Base-by-base conservation (phyloP, 1,140 invertebrate genomes). In the Meloidogyne floridensis region DNA sequence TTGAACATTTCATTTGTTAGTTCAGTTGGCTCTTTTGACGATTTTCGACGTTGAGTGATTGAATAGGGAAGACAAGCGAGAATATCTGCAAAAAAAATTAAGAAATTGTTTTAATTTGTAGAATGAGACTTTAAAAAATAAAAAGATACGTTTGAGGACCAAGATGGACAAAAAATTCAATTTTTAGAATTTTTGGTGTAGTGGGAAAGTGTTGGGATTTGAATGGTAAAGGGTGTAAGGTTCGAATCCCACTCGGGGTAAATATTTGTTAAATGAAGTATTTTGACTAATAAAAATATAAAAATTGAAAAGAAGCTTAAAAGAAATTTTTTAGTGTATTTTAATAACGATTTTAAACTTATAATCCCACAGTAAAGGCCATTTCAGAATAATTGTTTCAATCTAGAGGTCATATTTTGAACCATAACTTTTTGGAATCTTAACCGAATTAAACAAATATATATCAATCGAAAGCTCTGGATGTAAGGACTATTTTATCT, bases 1-100 rank as follows among this genome's bases (percentile, higher is more conserved):
- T 6, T 65, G 10, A 65, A 65, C 59, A 65, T 65, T 65, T 65
- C 15, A 18, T 65, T 65, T 65, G 59, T 65, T 65, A 4, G 4
- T 18, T 65, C 59, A 65, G n/a, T 65, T n/a, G 59, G 59, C n/a
- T 65, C 59, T 65, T 65, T 65, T 65, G 59, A 65, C 2, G 59
- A 65, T 65, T 65, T 65, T 65, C 59, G 15, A 7, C 59, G 59
- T 65, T 65, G 3, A 0, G 15, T 65, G 3, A 65, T 65, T 65
- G 59, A 65, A 65, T 65, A 65, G 59, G 59, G 59, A 65, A 65
- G 59, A 65, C 59, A 65, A n/a, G 59, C 59, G 5, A 65, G 59
- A 65, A 65, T n/a, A 65, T 65, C 59, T 65, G 6, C 6, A 32
- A 32, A 65, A n/a, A 65, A 54, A 54, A 54, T 10, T 9, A 54